Base-by-base conservation (phyloP, 2,797 vertebrate species). In the Cetoscarus ocellatus region DNA sequence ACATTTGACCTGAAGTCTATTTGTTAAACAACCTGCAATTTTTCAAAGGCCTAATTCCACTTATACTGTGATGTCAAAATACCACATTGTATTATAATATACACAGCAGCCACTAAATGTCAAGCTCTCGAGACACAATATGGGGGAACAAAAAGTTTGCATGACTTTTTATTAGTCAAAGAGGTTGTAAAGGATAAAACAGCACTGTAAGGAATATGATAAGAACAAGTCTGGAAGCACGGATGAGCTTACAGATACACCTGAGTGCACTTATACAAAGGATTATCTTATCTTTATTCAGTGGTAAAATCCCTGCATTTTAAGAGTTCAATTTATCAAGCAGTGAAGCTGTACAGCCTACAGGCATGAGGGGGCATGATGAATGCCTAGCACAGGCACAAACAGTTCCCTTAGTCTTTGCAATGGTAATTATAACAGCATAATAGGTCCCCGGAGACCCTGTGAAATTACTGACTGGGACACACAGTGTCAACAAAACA, bases 351-450 rank as follows among this genome's bases (percentile, higher is more conserved):
- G 3, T 62, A 35, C 63, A 65, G 73, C 79, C 77, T 43, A 67
- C 58, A 79, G 81, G 84, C 82, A 71, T 14, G 17, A 43, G n/a
- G 17, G 65, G 73, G 45, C 73, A 67, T 87, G 84, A 92, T 88
- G 77, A 87, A 92, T 86, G 85, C 70, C 57, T 52, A 38, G 73
- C 59, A 78, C 18, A 47, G 73, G 35, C 67, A 75, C 73, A 78
- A 83, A 88, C 79, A 51, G 71, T 67, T 88, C 78, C 70, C 75
- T 55, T 58, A 62, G 67, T 87, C 76, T 80, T 80, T 86, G 78
- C 60, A 83, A 56, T 89, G 83, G 88, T 91, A 92, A 93, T 93
- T 92, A 92, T 86, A 87, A 85, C 68, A 62, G 70, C 73, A 74
- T 88, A 88, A 90, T 86, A 79, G 69, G 49, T 85, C 90, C 82